phyloP scores from a whole-genome alignment of 2,797 vertebrate species.

The Lepus oiostolus region DNA sequence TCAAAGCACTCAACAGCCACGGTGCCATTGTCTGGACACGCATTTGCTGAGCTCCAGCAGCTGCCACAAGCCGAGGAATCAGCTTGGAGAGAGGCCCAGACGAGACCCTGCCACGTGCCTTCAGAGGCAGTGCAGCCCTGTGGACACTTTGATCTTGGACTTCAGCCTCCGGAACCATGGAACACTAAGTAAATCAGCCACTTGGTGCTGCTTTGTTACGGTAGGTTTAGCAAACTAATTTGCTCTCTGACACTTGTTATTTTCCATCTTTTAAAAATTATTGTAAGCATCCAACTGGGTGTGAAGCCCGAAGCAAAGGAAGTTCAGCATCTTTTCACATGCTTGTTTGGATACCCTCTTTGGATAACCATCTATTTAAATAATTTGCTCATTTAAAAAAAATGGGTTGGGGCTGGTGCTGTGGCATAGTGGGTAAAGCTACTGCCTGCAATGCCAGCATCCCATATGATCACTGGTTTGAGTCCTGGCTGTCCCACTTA shows the following conservation, averaged over 20 bases:
- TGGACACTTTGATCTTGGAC: not conserved
- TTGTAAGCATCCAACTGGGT: not conserved
- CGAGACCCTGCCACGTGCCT: not conserved
- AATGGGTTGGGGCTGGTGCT: not conserved
- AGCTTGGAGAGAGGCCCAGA: not conserved
- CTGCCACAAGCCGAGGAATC: not conserved
- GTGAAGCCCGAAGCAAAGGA: not conserved
- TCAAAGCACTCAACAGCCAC: not conserved
- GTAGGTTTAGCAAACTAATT: conserved; percentile 27
- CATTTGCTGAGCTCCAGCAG: not conserved
- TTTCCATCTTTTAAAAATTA: conserved; percentile 32
- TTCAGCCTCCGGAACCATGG: not conserved
- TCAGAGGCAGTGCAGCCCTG: not conserved
- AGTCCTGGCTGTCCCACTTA: too few species aligned
- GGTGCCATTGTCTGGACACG: not conserved
- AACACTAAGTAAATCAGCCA: not conserved
- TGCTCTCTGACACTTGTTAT: not conserved
- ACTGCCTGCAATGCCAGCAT: too few species aligned
- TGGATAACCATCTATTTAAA: conserved; percentile 40
- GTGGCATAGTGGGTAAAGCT: too few species aligned
- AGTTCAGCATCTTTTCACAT: not conserved
- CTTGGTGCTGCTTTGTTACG: conserved; percentile 12
- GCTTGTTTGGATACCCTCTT: conserved; percentile 44
- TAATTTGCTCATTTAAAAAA: conserved; percentile 36
- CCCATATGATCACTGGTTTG: too few species aligned